Evolutionary conservation across 2,797 vertebrate species (phyloP).

Genomic region (Lepilemur ruficaudatus): DNA sequence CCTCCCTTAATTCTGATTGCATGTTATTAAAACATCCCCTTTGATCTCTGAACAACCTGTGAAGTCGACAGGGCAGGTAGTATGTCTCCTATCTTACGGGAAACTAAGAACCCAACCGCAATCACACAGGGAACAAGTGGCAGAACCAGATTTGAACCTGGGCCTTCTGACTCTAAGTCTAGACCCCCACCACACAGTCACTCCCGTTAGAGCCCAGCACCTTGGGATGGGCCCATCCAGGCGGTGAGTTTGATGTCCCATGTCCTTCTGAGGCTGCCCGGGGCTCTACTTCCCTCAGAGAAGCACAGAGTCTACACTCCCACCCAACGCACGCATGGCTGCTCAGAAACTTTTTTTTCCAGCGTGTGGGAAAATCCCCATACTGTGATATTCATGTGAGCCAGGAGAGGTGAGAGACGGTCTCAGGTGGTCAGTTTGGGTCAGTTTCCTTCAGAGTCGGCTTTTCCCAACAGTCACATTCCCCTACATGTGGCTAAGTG

Average conservation of each 20-base stretch:
- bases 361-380: background rate
- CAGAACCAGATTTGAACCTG: background rate
- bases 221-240: background rate
- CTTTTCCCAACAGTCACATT: background rate
- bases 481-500: background rate
- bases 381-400: background rate
- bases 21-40: background rate
- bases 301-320: background rate
- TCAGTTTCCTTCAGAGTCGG: background rate
- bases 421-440: background rate
- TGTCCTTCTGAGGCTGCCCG: background rate
- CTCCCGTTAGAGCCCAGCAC: background rate
- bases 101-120: background rate
- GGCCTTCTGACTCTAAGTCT: background rate
- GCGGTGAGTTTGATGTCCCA: accelerated
- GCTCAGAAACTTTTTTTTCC: background rate
- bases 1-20: background rate
- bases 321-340: accelerated
- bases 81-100: background rate
- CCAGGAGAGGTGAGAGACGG: too few relatives aligned
- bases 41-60: background rate
- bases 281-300: background rate
- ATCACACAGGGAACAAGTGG: background rate
- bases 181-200: background rate
- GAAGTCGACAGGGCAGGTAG: too few relatives aligned